Evolutionary conservation across 2,888 invertebrate species (phyloP).

Genomic region (Acrocera orbiculus): DNA sequence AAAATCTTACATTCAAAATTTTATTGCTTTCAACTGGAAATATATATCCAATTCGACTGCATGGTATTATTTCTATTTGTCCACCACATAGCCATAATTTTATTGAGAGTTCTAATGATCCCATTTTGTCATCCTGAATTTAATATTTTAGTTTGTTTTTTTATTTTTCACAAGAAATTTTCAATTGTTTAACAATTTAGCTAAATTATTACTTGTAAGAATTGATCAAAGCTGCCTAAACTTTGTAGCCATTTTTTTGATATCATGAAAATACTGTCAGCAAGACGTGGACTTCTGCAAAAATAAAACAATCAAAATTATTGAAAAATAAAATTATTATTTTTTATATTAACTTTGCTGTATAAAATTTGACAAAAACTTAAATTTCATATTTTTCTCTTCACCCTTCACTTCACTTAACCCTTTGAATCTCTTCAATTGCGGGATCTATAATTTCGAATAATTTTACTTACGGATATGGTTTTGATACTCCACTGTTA

Average conservation of each 20-base stretch:
- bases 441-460: no score
- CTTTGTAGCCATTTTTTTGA: constrained; percentile 27
- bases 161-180: no score
- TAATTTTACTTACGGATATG: constrained; percentile 5
- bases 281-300: constrained; percentile 23
- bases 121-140: constrained; percentile 32
- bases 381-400: no score
- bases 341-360: no score
- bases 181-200: no score
- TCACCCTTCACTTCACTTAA: no score
- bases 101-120: constrained; percentile 30
- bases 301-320: no score
- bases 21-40: constrained; percentile 23
- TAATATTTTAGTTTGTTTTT: no score
- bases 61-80: constrained; percentile 30
- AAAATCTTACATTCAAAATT: constrained; percentile 26
- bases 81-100: constrained; percentile 32
- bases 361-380: no score
- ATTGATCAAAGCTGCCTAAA: constrained; percentile 27
- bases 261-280: constrained; percentile 29
- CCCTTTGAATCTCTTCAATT: no score
- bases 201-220: constrained; percentile 20
- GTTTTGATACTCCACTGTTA: not conserved
- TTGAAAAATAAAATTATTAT: no score
- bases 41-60: constrained; percentile 31